phyloP scores from a whole-genome alignment of 1,140 invertebrate genomes.

The Aradophagus sp. region DNA sequence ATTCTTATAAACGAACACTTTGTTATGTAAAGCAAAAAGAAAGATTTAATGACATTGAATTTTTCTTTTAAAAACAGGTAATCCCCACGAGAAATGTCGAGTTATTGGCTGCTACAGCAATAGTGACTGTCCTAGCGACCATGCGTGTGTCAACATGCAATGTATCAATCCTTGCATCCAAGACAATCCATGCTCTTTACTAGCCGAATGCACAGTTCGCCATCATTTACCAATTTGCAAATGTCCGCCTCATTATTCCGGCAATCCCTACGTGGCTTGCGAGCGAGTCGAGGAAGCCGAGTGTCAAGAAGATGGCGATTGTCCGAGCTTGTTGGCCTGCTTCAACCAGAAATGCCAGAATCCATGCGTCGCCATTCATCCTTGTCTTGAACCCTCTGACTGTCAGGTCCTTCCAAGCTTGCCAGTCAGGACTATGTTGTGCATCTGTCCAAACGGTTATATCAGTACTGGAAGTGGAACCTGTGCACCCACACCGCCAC shows the following conservation, averaged over 20 bases:
- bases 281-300: conserved; percentile 81
- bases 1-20: no score
- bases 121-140: conserved; percentile 89
- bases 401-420: conserved; percentile 87
- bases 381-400: conserved; percentile 85
- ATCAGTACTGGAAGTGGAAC: conserved; percentile 87
- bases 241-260: conserved; percentile 82
- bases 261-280: conserved; percentile 89
- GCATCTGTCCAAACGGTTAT: conserved; percentile 90
- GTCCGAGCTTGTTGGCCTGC: conserved; percentile 85
- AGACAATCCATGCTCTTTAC: conserved; percentile 83
- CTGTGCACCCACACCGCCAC: conserved; percentile 81
- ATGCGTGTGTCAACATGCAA: conserved; percentile 88
- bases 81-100: conserved; percentile 84
- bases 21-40: no score
- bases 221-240: conserved; percentile 89
- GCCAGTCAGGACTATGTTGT: conserved; percentile 91
- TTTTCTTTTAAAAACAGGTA: no score
- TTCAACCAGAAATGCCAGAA: conserved; percentile 87
- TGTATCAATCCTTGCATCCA: conserved; percentile 90
- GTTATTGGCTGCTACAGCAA: conserved; percentile 91
- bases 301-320: conserved; percentile 87
- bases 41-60: no score
- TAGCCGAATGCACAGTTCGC: conserved; percentile 85
- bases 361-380: conserved; percentile 85